phyloP scores from a whole-genome alignment of 2,797 vertebrate species.

The Gallirallus australis region DNA sequence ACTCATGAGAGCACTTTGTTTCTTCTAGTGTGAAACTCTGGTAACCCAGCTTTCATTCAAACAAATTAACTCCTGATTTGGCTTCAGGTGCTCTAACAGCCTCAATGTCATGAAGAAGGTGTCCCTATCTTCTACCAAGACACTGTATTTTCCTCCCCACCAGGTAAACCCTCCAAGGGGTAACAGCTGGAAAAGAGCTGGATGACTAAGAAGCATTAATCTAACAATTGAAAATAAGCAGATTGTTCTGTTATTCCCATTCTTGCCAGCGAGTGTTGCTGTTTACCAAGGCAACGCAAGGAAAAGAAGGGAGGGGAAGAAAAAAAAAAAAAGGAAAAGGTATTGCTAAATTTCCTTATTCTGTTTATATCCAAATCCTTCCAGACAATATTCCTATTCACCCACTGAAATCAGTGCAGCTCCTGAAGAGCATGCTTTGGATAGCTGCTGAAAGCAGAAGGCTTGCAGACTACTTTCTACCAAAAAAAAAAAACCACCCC shows the following conservation, averaged over 20 bases:
- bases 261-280: slow-evolving; percentile 81
- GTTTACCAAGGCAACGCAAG: slow-evolving; percentile 67
- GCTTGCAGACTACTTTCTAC: not conserved
- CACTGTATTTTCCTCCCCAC: not conserved
- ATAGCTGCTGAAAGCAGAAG: slow-evolving; percentile 24
- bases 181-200: not conserved
- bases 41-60: not conserved
- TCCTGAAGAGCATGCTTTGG: not conserved
- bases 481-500: too few species aligned
- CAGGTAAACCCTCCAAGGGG: not conserved
- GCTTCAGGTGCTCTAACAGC: not conserved
- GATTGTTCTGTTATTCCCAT: slow-evolving; percentile 72
- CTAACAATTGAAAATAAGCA: not conserved
- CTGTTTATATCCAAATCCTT: slow-evolving; percentile 25
- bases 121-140: not conserved
- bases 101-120: not conserved
- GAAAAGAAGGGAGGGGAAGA: not conserved
- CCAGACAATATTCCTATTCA: slow-evolving; percentile 26
- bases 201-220: not conserved
- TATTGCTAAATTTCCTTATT: slow-evolving; percentile 6
- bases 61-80: not conserved
- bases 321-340: not conserved
- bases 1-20: not conserved
- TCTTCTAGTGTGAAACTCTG: not conserved
- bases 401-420: not conserved